Percentiles rank a stretch among this genome's conserved stretches.
phyloP scores from a whole-genome alignment of 2,113 vertebrate species.

The Romanogobio albipinnatus region DNA sequence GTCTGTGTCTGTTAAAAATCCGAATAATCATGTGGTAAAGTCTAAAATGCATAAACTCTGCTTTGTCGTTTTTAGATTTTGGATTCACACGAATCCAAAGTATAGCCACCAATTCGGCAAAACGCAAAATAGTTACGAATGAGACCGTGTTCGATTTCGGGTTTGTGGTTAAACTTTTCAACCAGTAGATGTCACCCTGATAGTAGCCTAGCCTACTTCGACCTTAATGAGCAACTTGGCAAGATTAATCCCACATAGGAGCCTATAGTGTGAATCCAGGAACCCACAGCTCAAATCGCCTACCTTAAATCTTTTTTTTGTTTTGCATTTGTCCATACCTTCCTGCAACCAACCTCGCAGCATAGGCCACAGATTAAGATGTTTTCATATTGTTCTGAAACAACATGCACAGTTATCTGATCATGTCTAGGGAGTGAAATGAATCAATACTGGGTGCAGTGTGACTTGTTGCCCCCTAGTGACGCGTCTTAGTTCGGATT shows the following conservation, averaged over 20 bases:
- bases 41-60: background rate
- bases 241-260: background rate
- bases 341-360: background rate
- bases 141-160: no score
- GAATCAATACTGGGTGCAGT: background rate
- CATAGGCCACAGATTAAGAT: background rate
- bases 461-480: conserved; percentile 31
- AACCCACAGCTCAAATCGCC: background rate
- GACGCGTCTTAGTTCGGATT: conserved; percentile 63
- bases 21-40: background rate
- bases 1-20: background rate
- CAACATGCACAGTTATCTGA: background rate
- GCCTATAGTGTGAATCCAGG: background rate
- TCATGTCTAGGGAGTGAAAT: background rate
- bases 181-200: conserved; percentile 11
- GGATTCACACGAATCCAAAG: background rate
- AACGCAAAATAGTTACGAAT: no score
- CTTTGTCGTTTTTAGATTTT: background rate
- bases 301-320: background rate
- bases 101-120: no score
- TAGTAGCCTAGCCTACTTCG: background rate
- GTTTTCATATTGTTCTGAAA: conserved; percentile 1
- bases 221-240: background rate
- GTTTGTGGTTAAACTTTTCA: background rate
- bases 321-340: background rate